A percentile compares a stretch with the other conserved stretches of the same genome.
Conservation (phyloP, 2,888 invertebrate genomes). For the Drosophila maculinotata region DNA sequence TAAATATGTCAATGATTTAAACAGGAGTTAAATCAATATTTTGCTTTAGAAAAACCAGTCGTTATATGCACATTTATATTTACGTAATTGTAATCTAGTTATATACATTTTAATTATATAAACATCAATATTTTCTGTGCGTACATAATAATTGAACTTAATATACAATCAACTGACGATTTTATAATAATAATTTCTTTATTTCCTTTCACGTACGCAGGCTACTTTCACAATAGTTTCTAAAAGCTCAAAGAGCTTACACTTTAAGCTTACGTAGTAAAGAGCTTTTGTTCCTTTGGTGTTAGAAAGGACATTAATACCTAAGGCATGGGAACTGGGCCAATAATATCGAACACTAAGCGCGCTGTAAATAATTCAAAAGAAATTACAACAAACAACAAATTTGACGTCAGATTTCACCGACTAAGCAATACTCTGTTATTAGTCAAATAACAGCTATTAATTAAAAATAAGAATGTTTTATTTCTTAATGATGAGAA, state of each 20-base stretch:
- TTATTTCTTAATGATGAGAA: too few species aligned
- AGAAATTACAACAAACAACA: not conserved
- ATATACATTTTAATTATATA: not conserved
- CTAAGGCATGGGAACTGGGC: not conserved
- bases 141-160: not conserved
- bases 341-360: not conserved
- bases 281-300: constrained; percentile 19
- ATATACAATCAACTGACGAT: constrained; percentile 22
- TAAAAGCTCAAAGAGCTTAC: constrained; percentile 27
- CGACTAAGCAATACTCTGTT: too few species aligned
- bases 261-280: constrained; percentile 7
- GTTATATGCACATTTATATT: not conserved
- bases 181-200: constrained; percentile 20
- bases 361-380: not conserved
- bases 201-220: constrained; percentile 29
- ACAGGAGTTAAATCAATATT: constrained; percentile 34
- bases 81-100: not conserved
- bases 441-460: too few species aligned
- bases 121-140: not conserved
- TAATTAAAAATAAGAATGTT: too few species aligned
- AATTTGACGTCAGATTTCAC: too few species aligned
- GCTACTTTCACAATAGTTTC: constrained; percentile 31
- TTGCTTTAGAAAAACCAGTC: constrained; percentile 4
- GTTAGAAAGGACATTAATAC: not conserved
- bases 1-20: constrained; percentile 20